Evolutionary conservation across 2,888 invertebrate species (phyloP).

Genomic region (Cheilosia grossa): DNA sequence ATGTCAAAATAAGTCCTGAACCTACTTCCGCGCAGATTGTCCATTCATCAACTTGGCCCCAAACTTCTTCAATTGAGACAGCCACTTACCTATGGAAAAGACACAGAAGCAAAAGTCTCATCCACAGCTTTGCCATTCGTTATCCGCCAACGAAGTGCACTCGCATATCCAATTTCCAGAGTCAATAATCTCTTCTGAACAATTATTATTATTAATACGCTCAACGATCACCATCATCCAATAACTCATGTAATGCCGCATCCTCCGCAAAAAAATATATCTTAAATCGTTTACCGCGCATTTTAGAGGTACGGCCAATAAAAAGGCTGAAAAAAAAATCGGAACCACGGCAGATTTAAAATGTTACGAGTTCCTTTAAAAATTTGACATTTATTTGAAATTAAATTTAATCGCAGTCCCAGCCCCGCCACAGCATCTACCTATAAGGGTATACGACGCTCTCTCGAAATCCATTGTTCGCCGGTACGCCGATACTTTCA

Average conservation of each 20-base stretch:
- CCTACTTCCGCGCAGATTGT: no score
- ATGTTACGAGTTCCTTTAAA: conserved; percentile 56
- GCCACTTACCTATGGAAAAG: no score
- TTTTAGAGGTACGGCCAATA: neutral
- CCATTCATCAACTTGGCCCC: no score
- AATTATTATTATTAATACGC: conserved; percentile 26
- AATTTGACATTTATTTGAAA: conserved; percentile 80
- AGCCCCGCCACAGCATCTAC: conserved; percentile 20
- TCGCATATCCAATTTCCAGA: neutral
- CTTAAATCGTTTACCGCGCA: conserved; percentile 11
- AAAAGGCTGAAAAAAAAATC: conserved; percentile 2
- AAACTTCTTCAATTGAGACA: no score
- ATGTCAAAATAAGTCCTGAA: no score
- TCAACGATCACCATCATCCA: conserved; percentile 32
- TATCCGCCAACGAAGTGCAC: neutral
- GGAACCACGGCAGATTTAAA: conserved; percentile 37
- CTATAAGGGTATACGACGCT: neutral
- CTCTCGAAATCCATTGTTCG: conserved; percentile 25
- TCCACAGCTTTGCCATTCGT: neutral
- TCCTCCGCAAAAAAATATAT: conserved; percentile 35
- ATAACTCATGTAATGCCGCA: conserved; percentile 48
- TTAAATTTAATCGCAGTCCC: conserved; percentile 80
- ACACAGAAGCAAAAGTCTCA: no score
- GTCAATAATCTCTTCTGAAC: conserved; percentile 21
- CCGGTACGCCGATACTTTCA: conserved; percentile 31